phyloP scores from a whole-genome alignment of 1,140 invertebrate genomes.

The Heliconius hewitsoni region DNA sequence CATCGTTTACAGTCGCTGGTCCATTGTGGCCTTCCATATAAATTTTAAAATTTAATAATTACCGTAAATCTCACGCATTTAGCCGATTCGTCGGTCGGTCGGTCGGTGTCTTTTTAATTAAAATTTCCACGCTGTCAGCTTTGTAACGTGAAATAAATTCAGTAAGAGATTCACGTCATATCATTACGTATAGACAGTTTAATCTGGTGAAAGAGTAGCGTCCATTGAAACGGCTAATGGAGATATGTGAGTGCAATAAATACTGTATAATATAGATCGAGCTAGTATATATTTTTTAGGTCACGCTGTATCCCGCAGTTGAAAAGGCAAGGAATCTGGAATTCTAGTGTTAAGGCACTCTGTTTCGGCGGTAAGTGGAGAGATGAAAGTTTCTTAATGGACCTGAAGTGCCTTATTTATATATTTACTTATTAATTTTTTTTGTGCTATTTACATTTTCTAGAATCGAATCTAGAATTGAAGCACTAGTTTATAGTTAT shows the following conservation, averaged over 20 bases:
- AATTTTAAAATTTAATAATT: constrained; percentile 1
- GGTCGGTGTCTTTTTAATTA: not conserved
- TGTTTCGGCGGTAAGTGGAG: not conserved
- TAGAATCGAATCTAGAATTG: too few relatives aligned
- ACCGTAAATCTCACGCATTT: not conserved
- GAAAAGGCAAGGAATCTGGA: not conserved
- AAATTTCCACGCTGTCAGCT: not conserved
- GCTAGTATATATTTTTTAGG: not conserved
- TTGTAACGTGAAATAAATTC: constrained; percentile 16
- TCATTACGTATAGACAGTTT: constrained; percentile 18
- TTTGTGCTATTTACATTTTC: too few relatives aligned
- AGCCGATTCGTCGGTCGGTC: not conserved
- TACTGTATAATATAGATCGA: not conserved
- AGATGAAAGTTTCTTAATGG: too few relatives aligned
- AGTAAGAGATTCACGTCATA: constrained; percentile 15
- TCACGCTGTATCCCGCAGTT: not conserved
- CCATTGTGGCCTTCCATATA: not conserved
- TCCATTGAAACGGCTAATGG: not conserved
- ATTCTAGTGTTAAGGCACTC: not conserved
- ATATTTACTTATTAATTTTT: too few relatives aligned
- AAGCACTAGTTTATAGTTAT: too few relatives aligned
- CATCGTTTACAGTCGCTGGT: too few relatives aligned
- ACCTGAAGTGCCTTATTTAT: too few relatives aligned
- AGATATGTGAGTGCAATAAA: constrained; percentile 6
- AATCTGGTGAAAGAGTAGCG: constrained; percentile 15